Evolutionary conservation across 1,140 invertebrate species (phyloP), one percentile per base, ranked within the genome.

Genomic region (Sminthurinus signatus): DNA sequence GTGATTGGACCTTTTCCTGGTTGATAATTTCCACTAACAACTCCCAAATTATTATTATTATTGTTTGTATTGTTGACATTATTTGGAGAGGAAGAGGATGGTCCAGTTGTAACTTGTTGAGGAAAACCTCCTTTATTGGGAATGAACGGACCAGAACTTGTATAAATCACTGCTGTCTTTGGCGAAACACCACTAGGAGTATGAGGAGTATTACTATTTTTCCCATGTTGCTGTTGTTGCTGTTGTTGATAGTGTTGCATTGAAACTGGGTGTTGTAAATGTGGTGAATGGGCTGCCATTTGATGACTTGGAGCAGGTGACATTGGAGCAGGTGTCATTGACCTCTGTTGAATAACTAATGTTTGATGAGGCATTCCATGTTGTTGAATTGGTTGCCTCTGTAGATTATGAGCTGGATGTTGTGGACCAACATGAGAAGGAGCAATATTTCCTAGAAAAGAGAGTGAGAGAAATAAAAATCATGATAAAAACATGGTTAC

Each of bases 331-430:
- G 60, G 17, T 52, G 61, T 56, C 32, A 5, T 36, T 36, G 5
- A 8, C 5, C 32, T 36, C 15, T 36, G 5, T 36, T 5, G 32
- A 36, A 36, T 15, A 36, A 5, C 15, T 28, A n/a, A 27, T 52
- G 50, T 52, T 52, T 14, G 3, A 28, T 19, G 19, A 25, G 61
- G 60, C 17, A 58, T 50, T 28, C 28, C 25, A 50, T 48, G 50
- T n/a, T 67, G 64, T 19, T 67, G 68, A 29, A 54, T 25, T 29
- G 61, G 67, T 36, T 68, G 62, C 21, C 69, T 67, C 39, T 54
- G 64, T n/a, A 46, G 55, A 28, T 67, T 3, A 39, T 29, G 51
- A 19, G 43, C 51, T 25, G 58, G 64, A 21, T 48, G 51, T 42
- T 14, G 5, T 36, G 21, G 48, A n/a, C 1, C 5, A 19, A n/a